Evolutionary conservation across 2,888 invertebrate species (phyloP).

Genomic region (Frankliniella intonsa): DNA sequence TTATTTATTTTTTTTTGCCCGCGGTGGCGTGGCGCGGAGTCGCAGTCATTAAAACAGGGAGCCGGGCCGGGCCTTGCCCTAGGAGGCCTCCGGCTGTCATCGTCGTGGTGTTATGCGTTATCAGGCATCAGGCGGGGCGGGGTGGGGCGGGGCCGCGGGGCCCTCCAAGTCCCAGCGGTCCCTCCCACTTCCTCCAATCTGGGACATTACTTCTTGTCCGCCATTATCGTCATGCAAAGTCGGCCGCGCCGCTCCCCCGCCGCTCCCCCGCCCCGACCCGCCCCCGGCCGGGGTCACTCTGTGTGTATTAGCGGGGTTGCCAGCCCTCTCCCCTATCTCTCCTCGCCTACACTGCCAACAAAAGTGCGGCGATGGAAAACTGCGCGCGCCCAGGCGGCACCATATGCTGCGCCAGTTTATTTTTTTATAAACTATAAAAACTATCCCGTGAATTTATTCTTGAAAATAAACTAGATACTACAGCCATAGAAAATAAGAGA

Average conservation of each 20-base stretch:
- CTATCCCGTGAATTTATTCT: too few relatives aligned
- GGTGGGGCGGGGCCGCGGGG: neutral
- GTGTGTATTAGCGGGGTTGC: slow-evolving; percentile 20
- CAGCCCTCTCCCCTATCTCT: neutral
- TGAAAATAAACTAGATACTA: too few relatives aligned
- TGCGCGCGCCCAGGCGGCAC: too few relatives aligned
- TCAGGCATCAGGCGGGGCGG: neutral
- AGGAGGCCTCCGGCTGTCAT: neutral
- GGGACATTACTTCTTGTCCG: slow-evolving; percentile 14
- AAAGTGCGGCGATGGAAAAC: too few relatives aligned
- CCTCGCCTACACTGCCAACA: neutral
- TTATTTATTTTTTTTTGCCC: too few relatives aligned
- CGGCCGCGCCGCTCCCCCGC: neutral
- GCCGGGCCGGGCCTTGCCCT: neutral
- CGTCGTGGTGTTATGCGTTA: neutral
- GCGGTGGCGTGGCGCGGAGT: neutral
- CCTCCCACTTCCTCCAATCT: slow-evolving; percentile 19
- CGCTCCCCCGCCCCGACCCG: neutral
- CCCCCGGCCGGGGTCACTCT: neutral
- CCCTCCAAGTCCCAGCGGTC: neutral
- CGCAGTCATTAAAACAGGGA: too few relatives aligned
- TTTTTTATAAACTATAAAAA: too few relatives aligned
- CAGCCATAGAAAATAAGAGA: too few relatives aligned
- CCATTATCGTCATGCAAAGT: slow-evolving; percentile 22
- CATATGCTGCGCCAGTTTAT: too few relatives aligned